phyloP scores from a whole-genome alignment of 2,888 invertebrate genomes.

The Mesorhabditis belari region DNA sequence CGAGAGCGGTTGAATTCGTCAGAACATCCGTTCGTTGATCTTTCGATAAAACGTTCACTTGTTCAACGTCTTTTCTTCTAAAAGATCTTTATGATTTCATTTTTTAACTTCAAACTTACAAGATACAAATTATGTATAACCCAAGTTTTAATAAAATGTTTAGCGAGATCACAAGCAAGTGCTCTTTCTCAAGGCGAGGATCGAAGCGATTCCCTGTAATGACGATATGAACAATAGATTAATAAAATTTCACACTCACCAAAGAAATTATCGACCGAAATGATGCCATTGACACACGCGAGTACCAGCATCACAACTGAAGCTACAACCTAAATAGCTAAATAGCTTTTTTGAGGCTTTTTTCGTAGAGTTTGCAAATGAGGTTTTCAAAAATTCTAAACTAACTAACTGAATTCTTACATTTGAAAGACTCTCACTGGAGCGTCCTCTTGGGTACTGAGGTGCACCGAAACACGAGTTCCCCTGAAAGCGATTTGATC shows the following conservation, averaged over 20 bases:
- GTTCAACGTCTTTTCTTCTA: conserved; percentile 9
- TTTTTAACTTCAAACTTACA: conserved; percentile 9
- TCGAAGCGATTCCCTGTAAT: conserved; percentile 9
- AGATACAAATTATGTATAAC: conserved; percentile 14
- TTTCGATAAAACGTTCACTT: conserved; percentile 19
- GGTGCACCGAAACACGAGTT: conserved; percentile 8
- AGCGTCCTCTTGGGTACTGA: conserved; percentile 17
- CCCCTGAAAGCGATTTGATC: conserved; percentile 6
- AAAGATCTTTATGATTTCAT: not conserved
- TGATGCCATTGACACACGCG: conserved; percentile 6
- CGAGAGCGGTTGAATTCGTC: conserved; percentile 18
- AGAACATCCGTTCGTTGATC: conserved; percentile 23
- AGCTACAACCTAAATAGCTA: conserved; percentile 7
- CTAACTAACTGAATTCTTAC: too few species aligned
- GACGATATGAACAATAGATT: not conserved
- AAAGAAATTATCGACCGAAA: not conserved
- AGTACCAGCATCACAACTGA: conserved; percentile 18
- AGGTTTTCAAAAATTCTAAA: too few species aligned
- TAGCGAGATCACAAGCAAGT: conserved; percentile 10
- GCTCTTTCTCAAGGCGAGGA: conserved; percentile 7
- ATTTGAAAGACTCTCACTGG: too few species aligned
- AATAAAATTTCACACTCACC: not conserved
- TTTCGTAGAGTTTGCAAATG: too few species aligned
- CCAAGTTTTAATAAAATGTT: conserved; percentile 18
- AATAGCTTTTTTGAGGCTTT: conserved; percentile 15